Evolutionary conservation across 1,140 invertebrate genomes (phyloP).

Genomic region (Mesaphorura yosii): DNA sequence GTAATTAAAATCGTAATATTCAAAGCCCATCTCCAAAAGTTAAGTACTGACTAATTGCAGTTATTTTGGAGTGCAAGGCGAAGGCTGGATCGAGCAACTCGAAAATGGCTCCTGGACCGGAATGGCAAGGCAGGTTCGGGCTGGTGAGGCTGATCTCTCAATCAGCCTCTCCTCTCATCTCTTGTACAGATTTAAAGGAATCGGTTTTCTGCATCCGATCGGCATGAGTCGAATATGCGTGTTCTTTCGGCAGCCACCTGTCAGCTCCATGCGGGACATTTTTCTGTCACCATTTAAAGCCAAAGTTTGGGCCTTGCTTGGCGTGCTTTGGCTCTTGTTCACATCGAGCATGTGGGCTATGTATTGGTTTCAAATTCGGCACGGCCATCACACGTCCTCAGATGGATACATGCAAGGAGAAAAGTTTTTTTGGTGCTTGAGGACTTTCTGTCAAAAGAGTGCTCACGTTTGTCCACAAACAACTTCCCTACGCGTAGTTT

Average conservation of each 20-base stretch:
- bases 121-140: conserved; percentile 7
- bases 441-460: too few species aligned
- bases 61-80: conserved; percentile 1
- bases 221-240: conserved; percentile 16
- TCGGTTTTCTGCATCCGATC: conserved; percentile 4
- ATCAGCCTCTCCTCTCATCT: background rate
- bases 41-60: conserved; percentile 2
- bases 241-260: conserved; percentile 39
- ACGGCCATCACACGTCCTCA: too few species aligned
- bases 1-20: background rate
- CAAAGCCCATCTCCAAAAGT: background rate
- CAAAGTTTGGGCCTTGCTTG: conserved; percentile 7
- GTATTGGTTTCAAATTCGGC: background rate
- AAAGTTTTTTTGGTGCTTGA: too few species aligned
- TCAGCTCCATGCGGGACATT: conserved; percentile 39
- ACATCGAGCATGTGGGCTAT: background rate
- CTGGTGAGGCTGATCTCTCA: conserved; percentile 7
- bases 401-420: too few species aligned
- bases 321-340: conserved; percentile 11
- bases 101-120: conserved; percentile 11
- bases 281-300: conserved; percentile 11
- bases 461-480: conserved; percentile 10
- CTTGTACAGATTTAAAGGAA: background rate
- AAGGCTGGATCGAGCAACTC: conserved; percentile 12
- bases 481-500: conserved; percentile 8